Conservation (phyloP, 1,140 invertebrate species). For the Euura lappo region DNA sequence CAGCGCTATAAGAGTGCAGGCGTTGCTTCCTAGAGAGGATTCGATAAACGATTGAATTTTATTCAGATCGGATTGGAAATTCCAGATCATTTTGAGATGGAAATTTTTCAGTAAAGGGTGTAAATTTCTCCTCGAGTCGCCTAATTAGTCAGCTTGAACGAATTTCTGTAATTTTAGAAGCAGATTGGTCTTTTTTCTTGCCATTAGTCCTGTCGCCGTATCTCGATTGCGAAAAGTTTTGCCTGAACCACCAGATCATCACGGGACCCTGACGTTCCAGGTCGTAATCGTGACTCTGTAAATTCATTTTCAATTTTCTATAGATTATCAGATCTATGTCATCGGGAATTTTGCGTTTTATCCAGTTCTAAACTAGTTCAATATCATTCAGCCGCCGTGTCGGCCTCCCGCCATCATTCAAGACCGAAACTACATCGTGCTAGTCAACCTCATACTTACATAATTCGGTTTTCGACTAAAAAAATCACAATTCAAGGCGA, state of each 20-base stretch:
- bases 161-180: too few relatives aligned
- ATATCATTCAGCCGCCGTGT: background rate
- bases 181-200: background rate
- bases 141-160: too few relatives aligned
- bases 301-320: background rate
- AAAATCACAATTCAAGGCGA: too few relatives aligned
- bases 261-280: slow-evolving; percentile 11
- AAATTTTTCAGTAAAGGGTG: too few relatives aligned
- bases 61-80: background rate
- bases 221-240: slow-evolving; percentile 11
- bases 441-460: too few relatives aligned
- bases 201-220: slow-evolving; percentile 9
- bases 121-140: too few relatives aligned
- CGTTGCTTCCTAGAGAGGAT: slow-evolving; percentile 9
- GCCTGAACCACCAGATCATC: slow-evolving; percentile 9
- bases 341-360: too few relatives aligned
- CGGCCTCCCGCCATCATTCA: background rate
- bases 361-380: too few relatives aligned
- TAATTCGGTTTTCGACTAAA: too few relatives aligned
- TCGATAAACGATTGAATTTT: background rate
- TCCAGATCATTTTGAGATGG: background rate
- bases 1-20: slow-evolving; percentile 11
- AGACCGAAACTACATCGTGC: background rate
- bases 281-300: background rate
- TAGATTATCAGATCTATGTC: too few relatives aligned